These are phyloP conservation scores for Xiphophorus birchmanni DNA, from an alignment of 2,797 vertebrate species.

Conservation along the genomic window DNA sequence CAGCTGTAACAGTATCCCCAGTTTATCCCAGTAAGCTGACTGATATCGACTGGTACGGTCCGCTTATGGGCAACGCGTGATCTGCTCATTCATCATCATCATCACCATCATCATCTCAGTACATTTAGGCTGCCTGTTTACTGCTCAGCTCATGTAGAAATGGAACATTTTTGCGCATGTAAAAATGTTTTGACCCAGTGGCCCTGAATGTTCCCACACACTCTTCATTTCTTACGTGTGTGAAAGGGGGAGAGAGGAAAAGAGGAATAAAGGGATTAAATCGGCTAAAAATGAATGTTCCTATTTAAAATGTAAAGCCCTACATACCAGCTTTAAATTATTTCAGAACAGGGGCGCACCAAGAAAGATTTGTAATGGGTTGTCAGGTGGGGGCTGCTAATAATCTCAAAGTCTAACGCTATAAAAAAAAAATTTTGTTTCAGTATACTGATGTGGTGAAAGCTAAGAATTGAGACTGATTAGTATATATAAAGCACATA, in stretches of 20 bases:
- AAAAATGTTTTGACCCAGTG: slow-evolving; percentile 47
- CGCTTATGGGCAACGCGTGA: background rate
- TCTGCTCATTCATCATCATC: slow-evolving; percentile 23
- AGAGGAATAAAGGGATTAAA: background rate
- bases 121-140: slow-evolving; percentile 30
- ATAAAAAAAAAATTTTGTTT: background rate
- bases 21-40: background rate
- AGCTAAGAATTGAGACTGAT: background rate
- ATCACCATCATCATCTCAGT: background rate
- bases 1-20: slow-evolving; percentile 4
- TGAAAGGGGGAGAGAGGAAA: background rate
- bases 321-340: background rate
- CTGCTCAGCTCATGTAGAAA: slow-evolving; percentile 15
- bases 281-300: background rate
- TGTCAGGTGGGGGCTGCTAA: background rate
- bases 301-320: background rate
- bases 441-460: background rate
- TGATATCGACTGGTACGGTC: background rate
- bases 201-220: slow-evolving; percentile 53
- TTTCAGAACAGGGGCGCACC: background rate
- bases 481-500: background rate
- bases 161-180: slow-evolving; percentile 32
- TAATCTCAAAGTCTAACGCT: background rate
- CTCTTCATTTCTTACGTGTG: slow-evolving; percentile 36
- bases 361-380: background rate